phyloP scores from a whole-genome alignment of 2,113 vertebrate species.

The Colistium nudipinnis region DNA sequence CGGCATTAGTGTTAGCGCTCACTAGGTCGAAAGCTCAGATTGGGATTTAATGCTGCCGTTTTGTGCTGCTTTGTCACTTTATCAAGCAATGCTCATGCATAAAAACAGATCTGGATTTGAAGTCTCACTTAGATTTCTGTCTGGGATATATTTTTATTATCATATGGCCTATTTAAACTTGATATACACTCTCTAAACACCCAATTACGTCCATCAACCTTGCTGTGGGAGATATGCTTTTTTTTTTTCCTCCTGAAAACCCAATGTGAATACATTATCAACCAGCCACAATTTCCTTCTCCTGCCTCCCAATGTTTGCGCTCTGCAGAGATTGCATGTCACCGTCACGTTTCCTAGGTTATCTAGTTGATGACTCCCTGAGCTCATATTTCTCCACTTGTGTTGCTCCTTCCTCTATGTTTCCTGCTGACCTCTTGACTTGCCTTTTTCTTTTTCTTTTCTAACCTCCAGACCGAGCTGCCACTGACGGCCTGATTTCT shows the following conservation, averaged over 20 bases:
- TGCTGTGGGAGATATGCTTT: not conserved
- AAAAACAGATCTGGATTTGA: conserved; percentile 11
- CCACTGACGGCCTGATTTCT: not conserved
- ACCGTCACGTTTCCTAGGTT: not conserved
- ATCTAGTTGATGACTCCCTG: conserved; percentile 12
- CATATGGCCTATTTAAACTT: conserved; percentile 27
- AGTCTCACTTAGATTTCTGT: conserved; percentile 12
- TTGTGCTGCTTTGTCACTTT: conserved; percentile 21
- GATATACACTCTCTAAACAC: conserved; percentile 20
- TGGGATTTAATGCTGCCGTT: too few relatives aligned
- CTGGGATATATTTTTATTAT: conserved; percentile 30
- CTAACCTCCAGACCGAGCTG: not conserved
- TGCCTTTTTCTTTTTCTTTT: not conserved
- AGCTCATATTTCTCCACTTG: not conserved
- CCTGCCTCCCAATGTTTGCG: not conserved
- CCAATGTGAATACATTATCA: not conserved
- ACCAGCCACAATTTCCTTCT: not conserved
- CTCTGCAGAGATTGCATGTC: not conserved
- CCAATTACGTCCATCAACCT: conserved; percentile 10
- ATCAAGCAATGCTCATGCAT: conserved; percentile 1
- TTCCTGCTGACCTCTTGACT: conserved; percentile 1
- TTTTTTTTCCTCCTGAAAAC: not conserved
- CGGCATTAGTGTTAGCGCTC: conserved; percentile 36
- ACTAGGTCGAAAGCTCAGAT: conserved; percentile 47
- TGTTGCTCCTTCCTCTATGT: not conserved